Conservation (phyloP, 1,140 invertebrate genomes). For the Cataglyphis hispanica region DNA sequence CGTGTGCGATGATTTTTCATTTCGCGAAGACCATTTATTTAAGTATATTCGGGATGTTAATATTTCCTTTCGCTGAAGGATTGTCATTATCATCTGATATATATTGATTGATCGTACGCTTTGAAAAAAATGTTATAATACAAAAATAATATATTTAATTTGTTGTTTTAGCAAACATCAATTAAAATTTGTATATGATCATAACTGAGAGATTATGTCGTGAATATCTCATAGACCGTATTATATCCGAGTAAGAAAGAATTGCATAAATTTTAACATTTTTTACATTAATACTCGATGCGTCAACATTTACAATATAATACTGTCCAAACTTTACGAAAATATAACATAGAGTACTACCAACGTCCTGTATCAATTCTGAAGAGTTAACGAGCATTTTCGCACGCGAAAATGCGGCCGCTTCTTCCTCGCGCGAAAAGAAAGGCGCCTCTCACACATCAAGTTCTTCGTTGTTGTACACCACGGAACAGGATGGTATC, state of each 20-base stretch:
- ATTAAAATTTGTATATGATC: too few species aligned
- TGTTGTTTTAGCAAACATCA: too few species aligned
- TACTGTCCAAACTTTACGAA: background rate
- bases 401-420: constrained; percentile 27
- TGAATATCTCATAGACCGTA: background rate
- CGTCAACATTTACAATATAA: background rate
- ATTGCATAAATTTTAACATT: background rate
- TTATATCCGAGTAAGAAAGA: background rate
- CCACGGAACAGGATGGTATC: constrained; percentile 53
- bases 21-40: background rate
- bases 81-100: too few species aligned
- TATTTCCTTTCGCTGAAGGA: background rate
- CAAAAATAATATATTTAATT: too few species aligned
- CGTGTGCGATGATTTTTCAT: background rate
- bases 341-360: background rate
- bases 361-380: background rate
- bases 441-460: constrained; percentile 6
- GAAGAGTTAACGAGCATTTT: constrained; percentile 22
- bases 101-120: too few species aligned
- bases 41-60: background rate
- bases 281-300: background rate
- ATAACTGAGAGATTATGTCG: background rate
- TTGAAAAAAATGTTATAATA: too few species aligned
- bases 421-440: constrained; percentile 25
- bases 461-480: constrained; percentile 27